These are phyloP conservation scores for Pachydiplax longipennis DNA, from an alignment of 2,888 invertebrate genomes.

Conservation along the genomic window DNA sequence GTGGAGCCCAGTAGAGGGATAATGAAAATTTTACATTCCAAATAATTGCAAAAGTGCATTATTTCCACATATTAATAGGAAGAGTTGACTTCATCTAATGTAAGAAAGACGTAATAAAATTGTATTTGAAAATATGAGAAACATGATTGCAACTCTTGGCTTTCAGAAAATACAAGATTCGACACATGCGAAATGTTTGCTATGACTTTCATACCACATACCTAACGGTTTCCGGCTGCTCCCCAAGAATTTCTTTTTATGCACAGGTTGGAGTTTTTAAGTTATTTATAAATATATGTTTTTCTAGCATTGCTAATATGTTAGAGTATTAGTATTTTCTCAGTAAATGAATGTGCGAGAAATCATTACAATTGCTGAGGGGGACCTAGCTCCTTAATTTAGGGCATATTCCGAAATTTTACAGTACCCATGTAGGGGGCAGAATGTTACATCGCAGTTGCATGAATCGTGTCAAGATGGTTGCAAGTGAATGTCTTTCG, in stretches of 20 bases:
- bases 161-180: not conserved
- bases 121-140: not conserved
- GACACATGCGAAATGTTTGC: conserved; percentile 49
- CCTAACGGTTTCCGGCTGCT: conserved; percentile 56
- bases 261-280: conserved; percentile 56
- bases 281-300: conserved; percentile 54
- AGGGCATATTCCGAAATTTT: conserved; percentile 48
- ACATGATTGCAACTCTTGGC: not conserved
- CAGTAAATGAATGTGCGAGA: not conserved
- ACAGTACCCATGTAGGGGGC: conserved; percentile 51
- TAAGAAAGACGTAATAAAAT: conserved; percentile 3
- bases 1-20: conserved; percentile 22
- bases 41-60: conserved; percentile 45
- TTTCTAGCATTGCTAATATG: conserved; percentile 23
- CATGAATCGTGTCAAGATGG: conserved; percentile 57
- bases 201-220: conserved; percentile 49
- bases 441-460: conserved; percentile 53
- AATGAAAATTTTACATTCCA: conserved; percentile 41
- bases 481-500: conserved; percentile 56
- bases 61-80: not conserved
- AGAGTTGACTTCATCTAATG: not conserved
- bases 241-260: conserved; percentile 56
- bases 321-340: conserved; percentile 25
- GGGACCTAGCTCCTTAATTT: conserved; percentile 37
- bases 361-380: not conserved